These are phyloP conservation scores for Hetaerina americana DNA, from an alignment of 1,140 invertebrate species.

Conservation along the genomic window DNA sequence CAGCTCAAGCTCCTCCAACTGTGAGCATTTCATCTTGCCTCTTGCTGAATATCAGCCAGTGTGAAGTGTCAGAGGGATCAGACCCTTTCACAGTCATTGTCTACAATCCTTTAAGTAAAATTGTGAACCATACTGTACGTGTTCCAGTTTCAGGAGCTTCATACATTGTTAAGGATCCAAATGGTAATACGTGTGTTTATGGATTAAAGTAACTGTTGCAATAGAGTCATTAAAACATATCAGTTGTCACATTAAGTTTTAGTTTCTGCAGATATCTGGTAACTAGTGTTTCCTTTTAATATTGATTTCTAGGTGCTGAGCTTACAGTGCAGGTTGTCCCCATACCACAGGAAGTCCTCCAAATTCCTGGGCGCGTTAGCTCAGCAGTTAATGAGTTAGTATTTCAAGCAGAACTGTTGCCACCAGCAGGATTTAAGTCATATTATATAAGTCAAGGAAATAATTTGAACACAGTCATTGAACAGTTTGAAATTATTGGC, in stretches of 20 bases:
- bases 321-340: conserved; percentile 19
- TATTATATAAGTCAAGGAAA: conserved; percentile 19
- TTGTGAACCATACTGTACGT: conserved; percentile 14
- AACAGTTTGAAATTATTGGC: too few species aligned
- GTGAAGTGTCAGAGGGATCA: conserved; percentile 29
- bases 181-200: conserved; percentile 12
- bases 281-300: background rate
- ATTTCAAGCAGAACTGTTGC: conserved; percentile 31
- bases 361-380: conserved; percentile 24
- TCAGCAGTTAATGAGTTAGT: conserved; percentile 28
- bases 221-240: too few species aligned
- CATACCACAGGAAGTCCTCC: conserved; percentile 19
- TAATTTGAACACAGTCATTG: too few species aligned
- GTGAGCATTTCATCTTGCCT: conserved; percentile 26
- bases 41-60: conserved; percentile 37
- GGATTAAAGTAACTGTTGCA: too few species aligned
- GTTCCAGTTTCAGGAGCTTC: conserved; percentile 19
- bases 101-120: conserved; percentile 36
- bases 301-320: conserved; percentile 15
- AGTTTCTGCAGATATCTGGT: background rate
- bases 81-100: conserved; percentile 27
- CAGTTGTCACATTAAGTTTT: too few species aligned
- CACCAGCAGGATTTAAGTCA: conserved; percentile 28
- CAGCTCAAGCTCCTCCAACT: too few species aligned
- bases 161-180: conserved; percentile 19